Evolutionary conservation across 1,140 invertebrate genomes (phyloP).

Genomic region (Eupristina koningsbergeri): DNA sequence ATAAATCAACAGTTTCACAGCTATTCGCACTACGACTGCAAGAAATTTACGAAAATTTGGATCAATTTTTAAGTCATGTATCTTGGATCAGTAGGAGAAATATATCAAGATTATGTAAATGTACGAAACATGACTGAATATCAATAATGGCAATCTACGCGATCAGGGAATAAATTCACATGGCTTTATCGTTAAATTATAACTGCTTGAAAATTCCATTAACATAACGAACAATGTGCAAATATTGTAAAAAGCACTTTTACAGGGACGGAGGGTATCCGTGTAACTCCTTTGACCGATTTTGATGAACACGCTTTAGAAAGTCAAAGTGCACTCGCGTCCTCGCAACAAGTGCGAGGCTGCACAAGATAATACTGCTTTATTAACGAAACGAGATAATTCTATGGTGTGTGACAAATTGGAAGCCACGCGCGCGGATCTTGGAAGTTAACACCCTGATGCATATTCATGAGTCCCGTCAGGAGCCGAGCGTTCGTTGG

Average conservation of each 20-base stretch:
- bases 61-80: too few relatives aligned
- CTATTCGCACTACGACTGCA: too few relatives aligned
- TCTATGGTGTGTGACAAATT: slow-evolving; percentile 73
- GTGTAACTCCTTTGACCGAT: neutral
- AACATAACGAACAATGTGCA: neutral
- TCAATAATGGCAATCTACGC: neutral
- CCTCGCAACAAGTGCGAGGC: neutral
- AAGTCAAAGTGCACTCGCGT: neutral
- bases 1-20: too few relatives aligned
- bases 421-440: slow-evolving; percentile 68
- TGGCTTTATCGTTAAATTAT: neutral
- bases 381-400: slow-evolving; percentile 73
- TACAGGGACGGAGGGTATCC: neutral
- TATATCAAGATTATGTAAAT: too few relatives aligned
- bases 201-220: too few relatives aligned
- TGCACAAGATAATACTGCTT: slow-evolving; percentile 65
- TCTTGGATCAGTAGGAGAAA: too few relatives aligned
- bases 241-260: neutral
- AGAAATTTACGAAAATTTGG: too few relatives aligned
- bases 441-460: slow-evolving; percentile 24
- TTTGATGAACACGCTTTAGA: neutral
- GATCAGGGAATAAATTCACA: neutral
- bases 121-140: too few relatives aligned
- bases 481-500: slow-evolving; percentile 51
- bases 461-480: slow-evolving; percentile 51